Conservation (phyloP, 2,888 invertebrate species). For the Epistrophe grossulariae region DNA sequence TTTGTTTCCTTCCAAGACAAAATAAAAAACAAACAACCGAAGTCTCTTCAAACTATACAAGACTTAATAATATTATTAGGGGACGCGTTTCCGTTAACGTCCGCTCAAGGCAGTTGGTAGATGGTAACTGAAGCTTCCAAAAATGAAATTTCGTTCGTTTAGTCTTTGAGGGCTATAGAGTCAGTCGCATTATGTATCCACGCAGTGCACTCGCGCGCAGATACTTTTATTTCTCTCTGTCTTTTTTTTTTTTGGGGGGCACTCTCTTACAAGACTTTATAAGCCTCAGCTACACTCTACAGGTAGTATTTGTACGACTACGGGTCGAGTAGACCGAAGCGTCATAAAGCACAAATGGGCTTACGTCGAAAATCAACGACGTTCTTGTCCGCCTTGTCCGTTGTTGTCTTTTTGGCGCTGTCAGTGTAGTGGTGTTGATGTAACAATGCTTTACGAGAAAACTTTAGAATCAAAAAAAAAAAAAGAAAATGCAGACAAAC, state of each 20-base stretch:
- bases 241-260: slow-evolving; percentile 25
- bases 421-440: slow-evolving; percentile 50
- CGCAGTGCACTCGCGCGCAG: slow-evolving; percentile 75
- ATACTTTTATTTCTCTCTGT: slow-evolving; percentile 59
- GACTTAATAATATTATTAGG: slow-evolving; percentile 25
- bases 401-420: slow-evolving; percentile 3
- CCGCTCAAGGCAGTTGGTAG: slow-evolving; percentile 82
- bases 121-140: slow-evolving; percentile 81
- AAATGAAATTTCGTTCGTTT: slow-evolving; percentile 71
- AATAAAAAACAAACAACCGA: slow-evolving; percentile 75
- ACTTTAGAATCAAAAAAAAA: slow-evolving; percentile 51
- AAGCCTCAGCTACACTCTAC: slow-evolving; percentile 39
- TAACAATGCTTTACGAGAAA: slow-evolving; percentile 74
- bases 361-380: slow-evolving; percentile 61
- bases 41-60: slow-evolving; percentile 19
- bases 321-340: neutral
- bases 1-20: slow-evolving; percentile 66
- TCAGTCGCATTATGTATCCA: slow-evolving; percentile 69
- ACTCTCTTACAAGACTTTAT: slow-evolving; percentile 50
- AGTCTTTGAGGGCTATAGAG: slow-evolving; percentile 41
- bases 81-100: slow-evolving; percentile 76
- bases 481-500: slow-evolving; percentile 23
- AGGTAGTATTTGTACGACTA: slow-evolving; percentile 45
- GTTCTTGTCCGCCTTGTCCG: slow-evolving; percentile 22
- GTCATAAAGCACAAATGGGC: slow-evolving; percentile 52